Base-by-base conservation (phyloP, 2,113 vertebrate genomes). In the Tachuris rubrigastra region DNA sequence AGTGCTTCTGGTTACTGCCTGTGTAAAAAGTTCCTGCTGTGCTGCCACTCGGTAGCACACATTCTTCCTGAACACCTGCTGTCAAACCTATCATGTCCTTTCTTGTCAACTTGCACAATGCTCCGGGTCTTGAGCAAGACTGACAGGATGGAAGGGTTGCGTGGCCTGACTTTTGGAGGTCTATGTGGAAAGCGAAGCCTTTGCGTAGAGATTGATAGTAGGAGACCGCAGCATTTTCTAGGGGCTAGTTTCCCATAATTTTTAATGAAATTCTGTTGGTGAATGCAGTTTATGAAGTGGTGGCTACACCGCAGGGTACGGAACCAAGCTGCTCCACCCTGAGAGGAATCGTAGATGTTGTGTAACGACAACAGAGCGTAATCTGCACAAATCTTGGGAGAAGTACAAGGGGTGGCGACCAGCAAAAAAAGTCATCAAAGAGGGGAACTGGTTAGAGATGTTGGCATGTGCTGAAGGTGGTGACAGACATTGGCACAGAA, bases 21-120 rank as follows among this genome's bases (percentile, higher is more conserved):
- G 72, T 84, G 89, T 88, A 59, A 66, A 93, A 86, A 33, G 73
- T 62, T 95, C 66, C 67, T 2, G 53, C 77, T 41, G 41, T 82
- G 82, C 85, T 85, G 95, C 95, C 65, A 33, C 92, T 96, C 53
- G 28, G 89, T 89, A 94, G 93, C 10, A 7, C 14, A 12, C 91
- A 67, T 96, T 96, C 85, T 96, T 95, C 94, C 88, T 58, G 75
- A 96, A 97, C 97, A 97, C 97, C 96, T 98, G 97, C 97, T 96
- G 86, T 97, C 93, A 96, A 75, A 80, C 35, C 30, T 62, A 79
- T 97, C 96, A 44, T 96, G 97, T 97, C 97, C 96, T 97, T 97
- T 97, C 97, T 97, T 97, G 96, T 96, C 93, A 94, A 14, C 87
- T 97, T 98, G 96, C 95, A 95, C 93, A 95, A 95, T 8, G 55